Evolutionary conservation across 2,797 vertebrate species (phyloP), one percentile per base, ranked within the genome.

Genomic region (Lerista edwardsae): DNA sequence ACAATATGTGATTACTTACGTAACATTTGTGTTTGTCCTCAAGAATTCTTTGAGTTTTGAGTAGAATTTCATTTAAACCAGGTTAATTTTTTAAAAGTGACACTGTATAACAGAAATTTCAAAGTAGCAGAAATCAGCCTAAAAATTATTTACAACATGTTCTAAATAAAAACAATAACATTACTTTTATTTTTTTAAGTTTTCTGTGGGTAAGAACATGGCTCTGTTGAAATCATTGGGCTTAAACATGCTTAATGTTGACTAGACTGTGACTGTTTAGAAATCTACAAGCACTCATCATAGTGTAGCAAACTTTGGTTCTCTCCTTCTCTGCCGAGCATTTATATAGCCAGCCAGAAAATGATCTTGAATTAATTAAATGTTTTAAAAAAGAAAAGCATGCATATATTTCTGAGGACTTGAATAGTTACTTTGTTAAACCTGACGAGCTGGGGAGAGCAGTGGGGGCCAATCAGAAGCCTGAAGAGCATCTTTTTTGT

Each of bases 381-480:
- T 57, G 39, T 34, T 74, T 34, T 80, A 77, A 23, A 82, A 86
- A 87, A 39, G 23, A 80, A 84, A 88, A 85, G 27, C 39, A 59
- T 78, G 29, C n/a, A 12, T 80, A 31, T 64, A 51, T 77, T 90
- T 89, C 79, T 84, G 57, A 82, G 29, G 80, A 85, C 41, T 72
- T 64, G 76, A 91, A 88, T 82, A 87, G 72, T 41, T 92, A 1
- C 83, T 88, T 87, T 90, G 47, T 86, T 86, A 79, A 57, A 51
- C 12, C 12, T 34, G 83, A 82, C 79, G 3, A 10, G 74, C 2
- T 9, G 71, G 17, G 74, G 89, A 55, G 29, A 86, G 79, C n/a
- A 21, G 29, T 11, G 85, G 85, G 7, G 8, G 25, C 65, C 25
- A 85, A 59, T 76, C 11, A 62, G 0, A 2, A 82, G 25, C 61